These are phyloP conservation scores for Channa striata DNA, from an alignment of 2,797 vertebrate species.

Conservation along the genomic window DNA sequence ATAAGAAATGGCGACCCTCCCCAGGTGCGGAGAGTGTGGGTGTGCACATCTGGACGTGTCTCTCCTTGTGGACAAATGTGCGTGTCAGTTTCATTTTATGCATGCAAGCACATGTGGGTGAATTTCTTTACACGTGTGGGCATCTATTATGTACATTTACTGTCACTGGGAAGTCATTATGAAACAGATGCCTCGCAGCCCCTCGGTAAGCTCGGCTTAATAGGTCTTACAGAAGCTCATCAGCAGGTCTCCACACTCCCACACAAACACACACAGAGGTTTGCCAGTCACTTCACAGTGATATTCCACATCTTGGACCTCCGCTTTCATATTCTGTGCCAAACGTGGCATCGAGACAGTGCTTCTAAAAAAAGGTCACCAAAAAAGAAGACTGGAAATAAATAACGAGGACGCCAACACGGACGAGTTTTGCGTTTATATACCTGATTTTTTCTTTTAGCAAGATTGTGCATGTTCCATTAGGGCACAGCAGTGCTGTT, in stretches of 20 bases:
- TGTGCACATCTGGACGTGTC: conserved; percentile 21
- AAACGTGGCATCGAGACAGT: conserved; percentile 8
- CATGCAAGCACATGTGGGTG: neutral
- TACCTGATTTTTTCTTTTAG: conserved; percentile 5
- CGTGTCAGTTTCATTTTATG: neutral
- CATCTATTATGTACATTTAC: conserved; percentile 46
- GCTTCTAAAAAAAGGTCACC: neutral
- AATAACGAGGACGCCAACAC: neutral
- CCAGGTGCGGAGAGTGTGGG: conserved; percentile 48
- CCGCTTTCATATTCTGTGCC: conserved; percentile 23
- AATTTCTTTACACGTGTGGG: conserved; percentile 5
- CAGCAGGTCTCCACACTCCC: conserved; percentile 52
- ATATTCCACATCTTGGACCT: conserved; percentile 34
- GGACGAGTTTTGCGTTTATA: conserved; percentile 14
- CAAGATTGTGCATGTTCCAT: neutral
- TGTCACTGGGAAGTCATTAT: conserved; percentile 51
- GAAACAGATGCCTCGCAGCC: conserved; percentile 59
- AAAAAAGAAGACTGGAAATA: neutral
- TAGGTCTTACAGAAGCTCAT: conserved; percentile 66
- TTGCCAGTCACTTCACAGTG: conserved; percentile 33
- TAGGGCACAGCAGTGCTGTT: neutral
- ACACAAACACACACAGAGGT: conserved; percentile 35
- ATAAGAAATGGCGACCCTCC: conserved; percentile 40
- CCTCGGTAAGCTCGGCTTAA: conserved; percentile 51
- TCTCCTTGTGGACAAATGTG: conserved; percentile 6